Base-by-base conservation (phyloP, 2,888 invertebrate species). In the Brenthis hecate region DNA sequence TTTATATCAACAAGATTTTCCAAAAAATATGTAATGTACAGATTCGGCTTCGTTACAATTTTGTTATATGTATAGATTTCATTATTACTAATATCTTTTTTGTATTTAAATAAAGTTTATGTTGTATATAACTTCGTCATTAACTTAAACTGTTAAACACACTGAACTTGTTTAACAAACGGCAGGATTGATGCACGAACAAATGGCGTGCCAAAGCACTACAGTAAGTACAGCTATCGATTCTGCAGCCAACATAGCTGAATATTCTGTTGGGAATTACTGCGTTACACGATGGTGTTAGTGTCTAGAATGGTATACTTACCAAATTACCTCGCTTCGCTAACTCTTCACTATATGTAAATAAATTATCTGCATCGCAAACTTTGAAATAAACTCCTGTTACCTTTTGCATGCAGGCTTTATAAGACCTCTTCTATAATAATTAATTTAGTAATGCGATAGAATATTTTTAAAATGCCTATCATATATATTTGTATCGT, bases 171-270 rank as follows among this genome's bases (percentile, higher is more conserved):
- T 81, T 78, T 76, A 81, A 80, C 77, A 80, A 73, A 77, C 73
- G 74, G 72, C 66, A 57, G 61, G 66, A 71, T 67, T 66, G 66
- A 71, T 64, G 62, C 70, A 68, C 74, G 76, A 78, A 75, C 74
- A 75, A 70, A 65, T 66, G 66, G 67, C 66, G 72, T 74, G 56
- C 72, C 72, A 73, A 71, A 79, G 74, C 72, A 68, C 79, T 79
- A 74, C 72, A 74, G 77, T 81, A 81, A 84, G 78, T 80, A 76
- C 75, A 68, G 68, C 77, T 82, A 86, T 87, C 79, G 83, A 84
- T 84, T 84, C 73, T 70, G 74, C 75, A 73, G 36, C 70, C 72
- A 66, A 67, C 72, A 68, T 74, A 76, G 76, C 47, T 68, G 58
- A 28, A 70, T 61, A 65, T 50, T 47, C 63, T 56, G 43, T 43